Evolutionary conservation across 2,888 invertebrate species (phyloP).

Genomic region (Adelphocoris suturalis): DNA sequence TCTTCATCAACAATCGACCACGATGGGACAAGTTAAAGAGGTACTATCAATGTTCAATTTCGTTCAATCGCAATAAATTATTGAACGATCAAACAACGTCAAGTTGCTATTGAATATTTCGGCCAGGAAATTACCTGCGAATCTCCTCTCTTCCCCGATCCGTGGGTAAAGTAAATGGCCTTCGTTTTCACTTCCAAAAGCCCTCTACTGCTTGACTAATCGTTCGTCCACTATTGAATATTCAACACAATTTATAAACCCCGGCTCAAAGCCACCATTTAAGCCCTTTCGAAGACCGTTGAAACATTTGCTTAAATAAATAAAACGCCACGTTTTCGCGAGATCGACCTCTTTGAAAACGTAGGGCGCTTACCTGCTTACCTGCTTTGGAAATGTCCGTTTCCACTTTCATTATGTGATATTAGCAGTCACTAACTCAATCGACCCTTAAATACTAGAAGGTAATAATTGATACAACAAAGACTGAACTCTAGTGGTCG

Average conservation of each 20-base stretch:
- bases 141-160: neutral
- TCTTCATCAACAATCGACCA: no score
- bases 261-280: neutral
- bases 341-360: neutral
- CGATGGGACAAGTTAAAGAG: no score
- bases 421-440: no score
- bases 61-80: no score
- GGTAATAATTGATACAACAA: no score
- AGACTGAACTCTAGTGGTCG: no score
- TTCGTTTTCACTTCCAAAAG: neutral
- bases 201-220: neutral
- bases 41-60: no score
- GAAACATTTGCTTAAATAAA: constrained; percentile 25
- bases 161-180: constrained; percentile 5
- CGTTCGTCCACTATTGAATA: neutral
- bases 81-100: no score
- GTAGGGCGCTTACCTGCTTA: neutral
- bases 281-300: neutral
- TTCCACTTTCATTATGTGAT: neutral
- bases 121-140: neutral
- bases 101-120: no score
- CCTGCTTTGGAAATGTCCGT: neutral
- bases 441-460: no score
- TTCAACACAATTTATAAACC: neutral
- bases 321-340: constrained; percentile 8